Base-by-base conservation (phyloP, 2,888 invertebrate species). In the Chalcis sispes region DNA sequence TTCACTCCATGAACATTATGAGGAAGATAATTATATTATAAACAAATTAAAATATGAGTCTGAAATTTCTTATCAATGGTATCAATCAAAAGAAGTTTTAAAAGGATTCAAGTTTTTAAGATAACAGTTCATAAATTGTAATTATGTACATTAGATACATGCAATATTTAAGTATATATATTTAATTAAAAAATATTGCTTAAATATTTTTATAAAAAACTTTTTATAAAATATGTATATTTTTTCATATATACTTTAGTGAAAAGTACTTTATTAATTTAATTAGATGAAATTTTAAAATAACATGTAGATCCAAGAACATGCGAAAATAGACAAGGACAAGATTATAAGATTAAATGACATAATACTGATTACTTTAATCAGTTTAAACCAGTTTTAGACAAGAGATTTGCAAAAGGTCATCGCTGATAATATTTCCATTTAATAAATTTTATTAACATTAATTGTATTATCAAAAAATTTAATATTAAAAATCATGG, bases 71-170 rank as follows among this genome's bases (percentile, higher is more conserved):
- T 87, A 84, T 77, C 80, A 77, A 32, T 88, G 88, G 88, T 88
- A 87, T 80, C 88, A 88, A 71, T 87, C 88, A 0, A 85, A 77
- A 74, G 85, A 87, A 80, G 79, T 87, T 23, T 84, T 88, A 65
- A 88, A 85, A 78, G 88, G 88, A 64, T 88, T 88, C 59, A 87
- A 88, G 80, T 87, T 82, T 77, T 18, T 80, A 76, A 82, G 84
- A 82, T 87, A 82, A 86, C 82, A 64, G 58, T 77, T 64, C n/a
- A 18, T 48, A 59, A 15, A 23, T 27, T 52, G 27, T 27, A 25
- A 32, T 42, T 67, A 64, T 64, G 27, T 64, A 40, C 32, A 25
- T 66, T 54, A 58, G n/a, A 67, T 15, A 48, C 1, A 20, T 23
- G 18, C 66, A 46, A 62, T 72, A 65, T 69, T 62, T 32, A 13